Evolutionary conservation across 2,113 vertebrate genomes (phyloP), one percentile per base, ranked within the genome.

Genomic region (Ceyx cyanopectus): DNA sequence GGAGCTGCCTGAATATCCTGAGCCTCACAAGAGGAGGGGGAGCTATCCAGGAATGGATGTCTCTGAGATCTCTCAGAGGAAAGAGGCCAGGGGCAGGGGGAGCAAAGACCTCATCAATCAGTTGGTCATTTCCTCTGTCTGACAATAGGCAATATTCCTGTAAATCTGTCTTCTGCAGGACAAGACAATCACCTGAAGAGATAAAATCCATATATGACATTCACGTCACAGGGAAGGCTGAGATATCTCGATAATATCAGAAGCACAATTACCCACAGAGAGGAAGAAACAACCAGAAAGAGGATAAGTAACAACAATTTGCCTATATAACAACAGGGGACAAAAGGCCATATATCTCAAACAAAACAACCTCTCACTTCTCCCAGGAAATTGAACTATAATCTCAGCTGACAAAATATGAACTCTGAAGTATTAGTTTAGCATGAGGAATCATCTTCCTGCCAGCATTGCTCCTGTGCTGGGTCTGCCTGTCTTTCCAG

Each of bases 341-440:
- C 68, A 76, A 70, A 91, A 13, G 85, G 27, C 10, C n/a, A 12
- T 74, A 18, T 12, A 74, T 82, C 92, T 87, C 48, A n/a, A 80
- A 54, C 60, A 91, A 93, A 89, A 70, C 18, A 87, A 37, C 21
- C 32, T 67, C 79, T 92, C 20, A 0, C 29, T 74, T 85, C 60
- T 80, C 80, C 46, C 23, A 87, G 80, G 76, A 83, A 92, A 93
- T 22, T 87, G 72, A 85, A 63, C 75, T 77, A 48, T 81, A 61
- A 89, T 91, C 76, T 85, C 76, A 87, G 48, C 24, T 87, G 91
- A 83, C 85, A 95, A 82, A 94, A 67, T 23, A 81, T 3, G 32
- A 89, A 53, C 19, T 81, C 60, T 19, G 30, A 78, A 60, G 34
- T 66, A 74, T 58, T 57, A 62, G 80, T 91, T 92, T 41, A 92